Evolutionary conservation across 2,888 invertebrate genomes (phyloP), one percentile per base, ranked within the genome.

Genomic region (Emesis russula): DNA sequence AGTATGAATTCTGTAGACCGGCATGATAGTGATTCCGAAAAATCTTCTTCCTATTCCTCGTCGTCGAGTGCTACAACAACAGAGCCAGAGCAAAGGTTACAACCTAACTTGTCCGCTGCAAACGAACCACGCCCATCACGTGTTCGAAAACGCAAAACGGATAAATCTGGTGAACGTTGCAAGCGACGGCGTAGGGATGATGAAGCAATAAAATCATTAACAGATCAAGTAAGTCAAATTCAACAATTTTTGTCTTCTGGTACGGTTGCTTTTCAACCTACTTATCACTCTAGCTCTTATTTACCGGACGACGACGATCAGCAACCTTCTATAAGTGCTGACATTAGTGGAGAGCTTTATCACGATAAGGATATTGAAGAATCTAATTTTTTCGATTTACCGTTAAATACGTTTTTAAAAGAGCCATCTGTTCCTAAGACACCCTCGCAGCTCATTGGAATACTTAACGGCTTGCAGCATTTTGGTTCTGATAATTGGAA

Each of bases 401-500:
- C 66, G 13, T 33, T 68, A 25, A 33, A 68, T 68, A 68, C 66
- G 4, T 31, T 68, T 25, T 33, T 68, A 25, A 68, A 68, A 33
- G 66, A 33, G 33, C 66, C 66, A 1, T 68, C 33, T 5, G 13
- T 68, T 31, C 33, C 66, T 68, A 68, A 33, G 11, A 66, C 66
- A 13, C 25, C 33, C 7, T 13, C 33, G 33, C 66, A 68, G 11
- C 33, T 68, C 9, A 9, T 68, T 13, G 33, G 13, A 11, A 31
- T 31, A 4, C 13, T 33, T 31, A 31, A 25, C 15, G 3, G 9
- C 31, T 68, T 68, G 31, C 66, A 68, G 15, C 66, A 68, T 66
- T 66, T 66, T 66, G 31, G 31, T 66, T 66, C 66, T 11, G 66
- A 66, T 13, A 68, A 68, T 31, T 68, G 66, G 66, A 33, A 68